Conservation (phyloP, 2,113 vertebrate genomes). For the Trichechus manatus region DNA sequence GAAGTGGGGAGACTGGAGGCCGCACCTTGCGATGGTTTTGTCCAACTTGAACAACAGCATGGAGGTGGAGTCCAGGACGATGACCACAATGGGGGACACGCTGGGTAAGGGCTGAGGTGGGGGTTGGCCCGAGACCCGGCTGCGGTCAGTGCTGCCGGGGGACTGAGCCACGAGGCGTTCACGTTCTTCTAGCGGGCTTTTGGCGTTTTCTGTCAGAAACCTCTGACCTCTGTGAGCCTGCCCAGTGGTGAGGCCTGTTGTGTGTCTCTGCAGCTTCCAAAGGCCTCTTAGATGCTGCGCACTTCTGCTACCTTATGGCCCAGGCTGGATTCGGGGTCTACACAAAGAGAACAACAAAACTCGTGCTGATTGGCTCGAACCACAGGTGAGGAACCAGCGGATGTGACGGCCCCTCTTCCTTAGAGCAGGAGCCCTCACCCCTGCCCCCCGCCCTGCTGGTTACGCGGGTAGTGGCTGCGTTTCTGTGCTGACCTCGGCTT, state of each 20-base stretch:
- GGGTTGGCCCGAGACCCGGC: too few species aligned
- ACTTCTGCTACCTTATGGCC: conserved; percentile 99
- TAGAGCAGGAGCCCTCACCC: background rate
- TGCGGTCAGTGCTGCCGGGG: too few species aligned
- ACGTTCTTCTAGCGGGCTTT: too few species aligned
- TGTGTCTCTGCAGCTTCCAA: conserved; percentile 91
- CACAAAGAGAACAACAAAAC: conserved; percentile 96
- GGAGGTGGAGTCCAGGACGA: conserved; percentile 95
- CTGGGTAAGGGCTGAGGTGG: conserved; percentile 89
- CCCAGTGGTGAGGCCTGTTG: background rate
- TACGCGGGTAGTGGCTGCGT: background rate
- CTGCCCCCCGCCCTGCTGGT: too few species aligned
- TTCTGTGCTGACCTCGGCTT: background rate
- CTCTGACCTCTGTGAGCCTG: fast-evolving
- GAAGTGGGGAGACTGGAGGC: conserved; percentile 99
- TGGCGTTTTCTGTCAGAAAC: too few species aligned
- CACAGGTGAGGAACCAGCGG: conserved; percentile 91
- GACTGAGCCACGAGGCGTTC: too few species aligned
- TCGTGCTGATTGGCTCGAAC: conserved; percentile 97
- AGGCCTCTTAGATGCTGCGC: conserved; percentile 96
- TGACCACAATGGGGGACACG: conserved; percentile 98
- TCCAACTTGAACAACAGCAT: conserved; percentile 95
- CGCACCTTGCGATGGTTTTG: conserved; percentile 98
- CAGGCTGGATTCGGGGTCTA: conserved; percentile 95
- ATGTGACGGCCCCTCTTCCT: fast-evolving